These are phyloP conservation scores for Yoshiicerus persimilis DNA, from an alignment of 1,140 invertebrate species.

Conservation along the genomic window DNA sequence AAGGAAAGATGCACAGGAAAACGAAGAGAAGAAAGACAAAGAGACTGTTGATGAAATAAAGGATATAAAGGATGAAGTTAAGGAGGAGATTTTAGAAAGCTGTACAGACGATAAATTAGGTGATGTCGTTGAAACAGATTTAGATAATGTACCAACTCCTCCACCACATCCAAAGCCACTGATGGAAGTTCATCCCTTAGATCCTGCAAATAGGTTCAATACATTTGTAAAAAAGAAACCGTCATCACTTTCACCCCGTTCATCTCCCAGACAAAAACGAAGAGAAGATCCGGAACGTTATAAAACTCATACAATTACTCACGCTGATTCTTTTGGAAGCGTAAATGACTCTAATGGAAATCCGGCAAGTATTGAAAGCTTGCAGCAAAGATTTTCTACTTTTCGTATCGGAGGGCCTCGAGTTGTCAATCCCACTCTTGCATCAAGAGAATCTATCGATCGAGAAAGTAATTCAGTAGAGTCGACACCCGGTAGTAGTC, in stretches of 20 bases:
- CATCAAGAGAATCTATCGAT: not conserved
- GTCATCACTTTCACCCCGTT: not conserved
- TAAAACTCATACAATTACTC: constrained; percentile 36
- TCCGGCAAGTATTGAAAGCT: not conserved
- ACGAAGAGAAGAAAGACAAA: constrained; percentile 17
- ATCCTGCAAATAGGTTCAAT: not conserved
- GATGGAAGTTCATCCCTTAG: constrained; percentile 39
- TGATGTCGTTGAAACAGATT: not conserved
- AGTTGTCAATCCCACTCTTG: constrained; percentile 16
- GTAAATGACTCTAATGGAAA: constrained; percentile 32
- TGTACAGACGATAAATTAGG: not conserved
- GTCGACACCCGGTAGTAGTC: constrained; percentile 22
- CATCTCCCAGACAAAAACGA: constrained; percentile 38
- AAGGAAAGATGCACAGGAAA: constrained; percentile 25
- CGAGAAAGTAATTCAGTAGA: constrained; percentile 8
- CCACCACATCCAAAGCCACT: constrained; percentile 5
- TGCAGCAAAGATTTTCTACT: constrained; percentile 10
- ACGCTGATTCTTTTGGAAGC: constrained; percentile 1
- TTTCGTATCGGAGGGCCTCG: constrained; percentile 24
- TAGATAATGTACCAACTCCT: not conserved
- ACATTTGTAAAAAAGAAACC: not conserved
- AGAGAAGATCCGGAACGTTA: constrained; percentile 41
- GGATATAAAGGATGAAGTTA: not conserved
- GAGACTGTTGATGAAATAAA: not conserved
- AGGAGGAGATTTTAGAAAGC: not conserved